A percentile compares a stretch with the other conserved stretches of the same genome.
Conservation (phyloP, 1,140 invertebrate genomes). For the Calliphora vicina region DNA sequence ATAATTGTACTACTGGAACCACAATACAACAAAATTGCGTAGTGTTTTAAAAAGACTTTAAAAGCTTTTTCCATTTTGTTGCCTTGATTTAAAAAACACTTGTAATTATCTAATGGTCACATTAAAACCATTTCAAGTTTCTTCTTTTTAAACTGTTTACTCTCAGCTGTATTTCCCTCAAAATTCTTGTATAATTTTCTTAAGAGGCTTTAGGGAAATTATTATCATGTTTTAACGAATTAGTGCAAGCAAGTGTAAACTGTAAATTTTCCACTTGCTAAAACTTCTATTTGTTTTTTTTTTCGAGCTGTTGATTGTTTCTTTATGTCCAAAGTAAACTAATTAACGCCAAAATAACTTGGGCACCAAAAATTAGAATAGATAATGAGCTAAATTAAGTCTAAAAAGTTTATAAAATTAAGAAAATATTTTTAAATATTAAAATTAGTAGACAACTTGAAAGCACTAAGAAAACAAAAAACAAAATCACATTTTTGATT, state of each 20-base stretch:
- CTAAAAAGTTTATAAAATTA: background rate
- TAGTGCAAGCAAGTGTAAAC: background rate
- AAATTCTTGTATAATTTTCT: background rate
- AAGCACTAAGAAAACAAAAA: background rate
- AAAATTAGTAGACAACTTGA: background rate
- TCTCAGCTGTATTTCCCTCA: background rate
- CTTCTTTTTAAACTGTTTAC: background rate
- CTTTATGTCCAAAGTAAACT: background rate
- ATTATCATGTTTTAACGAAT: background rate
- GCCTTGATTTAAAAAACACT: too few relatives aligned
- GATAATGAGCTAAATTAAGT: background rate
- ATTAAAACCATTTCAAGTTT: background rate
- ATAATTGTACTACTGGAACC: too few relatives aligned
- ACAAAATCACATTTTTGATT: too few relatives aligned
- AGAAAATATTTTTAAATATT: background rate
- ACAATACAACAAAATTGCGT: too few relatives aligned
- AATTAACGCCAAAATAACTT: conserved; percentile 6
- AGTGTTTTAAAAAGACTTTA: too few relatives aligned
- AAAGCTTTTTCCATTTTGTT: too few relatives aligned
- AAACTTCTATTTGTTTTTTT: background rate
- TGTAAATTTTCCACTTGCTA: conserved; percentile 9
- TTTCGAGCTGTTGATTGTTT: background rate
- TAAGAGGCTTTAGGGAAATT: background rate
- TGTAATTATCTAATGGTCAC: background rate
- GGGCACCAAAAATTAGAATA: background rate